Conservation (phyloP, 2,888 invertebrate species). For the Hyles lineata region DNA sequence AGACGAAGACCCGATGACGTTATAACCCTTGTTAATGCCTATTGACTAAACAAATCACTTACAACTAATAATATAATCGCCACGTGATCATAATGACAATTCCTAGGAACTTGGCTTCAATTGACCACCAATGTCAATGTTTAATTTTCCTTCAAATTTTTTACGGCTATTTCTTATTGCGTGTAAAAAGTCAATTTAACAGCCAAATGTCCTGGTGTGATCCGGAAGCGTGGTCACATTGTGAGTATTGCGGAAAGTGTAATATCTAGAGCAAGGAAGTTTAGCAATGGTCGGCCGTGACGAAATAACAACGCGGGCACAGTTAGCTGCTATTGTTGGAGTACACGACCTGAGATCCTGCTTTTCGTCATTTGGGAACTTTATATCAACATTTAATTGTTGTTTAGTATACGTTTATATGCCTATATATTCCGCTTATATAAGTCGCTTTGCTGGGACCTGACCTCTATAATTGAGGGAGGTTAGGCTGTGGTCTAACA, state of each 20-base stretch:
- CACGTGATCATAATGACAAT: too few relatives aligned
- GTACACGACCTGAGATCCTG: constrained; percentile 50
- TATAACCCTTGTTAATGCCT: too few relatives aligned
- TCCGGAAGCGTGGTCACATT: constrained; percentile 24
- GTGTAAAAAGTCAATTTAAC: background rate
- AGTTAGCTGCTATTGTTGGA: constrained; percentile 65
- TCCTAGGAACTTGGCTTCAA: too few relatives aligned
- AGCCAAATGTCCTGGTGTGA: constrained; percentile 17
- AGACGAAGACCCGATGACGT: too few relatives aligned
- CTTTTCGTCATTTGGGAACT: background rate
- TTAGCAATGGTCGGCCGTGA: constrained; percentile 53
- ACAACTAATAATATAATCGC: too few relatives aligned
- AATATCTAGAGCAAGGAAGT: constrained; percentile 51
- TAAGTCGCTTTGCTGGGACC: too few relatives aligned
- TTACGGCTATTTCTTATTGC: background rate
- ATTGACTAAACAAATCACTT: too few relatives aligned
- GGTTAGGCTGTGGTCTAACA: too few relatives aligned
- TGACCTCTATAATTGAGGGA: too few relatives aligned
- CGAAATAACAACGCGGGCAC: constrained; percentile 57
- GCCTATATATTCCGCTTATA: too few relatives aligned
- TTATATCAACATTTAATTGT: background rate
- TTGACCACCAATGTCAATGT: background rate
- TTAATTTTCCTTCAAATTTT: background rate
- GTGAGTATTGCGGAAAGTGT: constrained; percentile 31
- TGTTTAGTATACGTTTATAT: background rate